Evolutionary conservation across 1,140 invertebrate genomes (phyloP), one percentile per base, ranked within the genome.

Genomic region (Bradynema listronoti): DNA sequence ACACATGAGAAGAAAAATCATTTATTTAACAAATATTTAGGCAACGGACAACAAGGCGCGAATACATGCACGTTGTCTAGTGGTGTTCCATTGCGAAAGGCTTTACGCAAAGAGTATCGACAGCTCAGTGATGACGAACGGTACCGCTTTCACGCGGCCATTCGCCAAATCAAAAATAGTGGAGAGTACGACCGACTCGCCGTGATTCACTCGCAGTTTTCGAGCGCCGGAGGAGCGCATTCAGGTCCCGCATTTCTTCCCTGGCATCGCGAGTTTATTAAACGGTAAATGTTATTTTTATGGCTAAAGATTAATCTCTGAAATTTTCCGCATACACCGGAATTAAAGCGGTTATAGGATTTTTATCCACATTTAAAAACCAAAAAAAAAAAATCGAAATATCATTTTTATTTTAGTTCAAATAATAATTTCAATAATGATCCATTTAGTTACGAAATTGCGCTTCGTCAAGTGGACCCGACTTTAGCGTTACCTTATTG

Each of bases 121-220:
- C 49, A 66, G 53, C 19, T 66, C 7, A 47, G 14, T 16, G 63
- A 65, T 14, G 46, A 65, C n/a, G 66, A 68, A 43, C 22, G 61
- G 3, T 25, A 24, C 3, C 43, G 52, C 14, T 55, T 71, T 57
- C 80, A 81, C 60, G 61, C 65, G 27, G 80, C 79, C 6, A 11
- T 81, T 3, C 69, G 69, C 14, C 53, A 63, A 39, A 58, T 81
- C 14, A 81, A 81, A 53, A 52, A 65, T 14, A 75, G 56, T 42
- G 74, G 74, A 36, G 74, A 75, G 45, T 77, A 75, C 39, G 75
- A 77, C 43, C 45, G 75, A 46, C 47, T 77, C 2, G 60, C 66
- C 16, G 53, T 51, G 30, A 42, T 69, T 11, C 67, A 69, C 57
- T 67, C 73, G 6, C 68, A 71, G 33, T 65, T 67, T 30, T 25